Evolutionary conservation across 2,113 vertebrate species (phyloP).

Genomic region (Butorides virescens): DNA sequence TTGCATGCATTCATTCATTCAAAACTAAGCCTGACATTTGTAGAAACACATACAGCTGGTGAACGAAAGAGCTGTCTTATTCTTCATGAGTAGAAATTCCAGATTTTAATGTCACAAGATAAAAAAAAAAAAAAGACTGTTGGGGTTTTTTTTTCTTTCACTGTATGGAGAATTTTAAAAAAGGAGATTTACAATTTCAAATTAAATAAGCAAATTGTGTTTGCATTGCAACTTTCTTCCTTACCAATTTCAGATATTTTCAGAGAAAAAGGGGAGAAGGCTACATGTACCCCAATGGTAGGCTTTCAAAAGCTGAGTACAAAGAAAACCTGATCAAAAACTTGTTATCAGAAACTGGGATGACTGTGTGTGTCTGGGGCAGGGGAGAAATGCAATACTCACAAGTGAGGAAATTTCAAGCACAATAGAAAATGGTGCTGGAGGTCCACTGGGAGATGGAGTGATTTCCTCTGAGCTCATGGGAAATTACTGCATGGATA

Average conservation of each 20-base stretch:
- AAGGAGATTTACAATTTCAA: neutral
- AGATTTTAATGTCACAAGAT: slow-evolving; percentile 13
- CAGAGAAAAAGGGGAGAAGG: neutral
- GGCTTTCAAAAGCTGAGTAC: slow-evolving; percentile 14
- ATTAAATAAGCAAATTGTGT: neutral
- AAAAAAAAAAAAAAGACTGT: neutral
- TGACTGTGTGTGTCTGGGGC: neutral
- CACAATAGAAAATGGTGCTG: slow-evolving; percentile 18
- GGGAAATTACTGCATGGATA: slow-evolving; percentile 25
- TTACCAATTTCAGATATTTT: neutral
- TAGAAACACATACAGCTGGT: neutral
- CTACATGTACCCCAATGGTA: neutral
- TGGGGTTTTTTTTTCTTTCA: neutral
- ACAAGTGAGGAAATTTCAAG: neutral
- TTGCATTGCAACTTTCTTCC: neutral
- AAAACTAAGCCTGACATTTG: slow-evolving; percentile 3
- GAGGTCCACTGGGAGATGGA: neutral
- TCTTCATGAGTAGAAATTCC: neutral
- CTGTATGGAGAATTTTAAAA: neutral
- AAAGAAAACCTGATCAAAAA: slow-evolving; percentile 39
- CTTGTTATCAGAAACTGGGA: slow-evolving; percentile 10
- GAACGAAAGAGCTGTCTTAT: neutral
- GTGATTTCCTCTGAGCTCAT: slow-evolving; percentile 5
- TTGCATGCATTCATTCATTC: neutral
- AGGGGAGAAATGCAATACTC: neutral